A percentile compares a stretch with the other conserved stretches of the same genome.
Evolutionary conservation across 2,888 invertebrate genomes (phyloP).

Genomic region (Hirtodrosophila cameraria): DNA sequence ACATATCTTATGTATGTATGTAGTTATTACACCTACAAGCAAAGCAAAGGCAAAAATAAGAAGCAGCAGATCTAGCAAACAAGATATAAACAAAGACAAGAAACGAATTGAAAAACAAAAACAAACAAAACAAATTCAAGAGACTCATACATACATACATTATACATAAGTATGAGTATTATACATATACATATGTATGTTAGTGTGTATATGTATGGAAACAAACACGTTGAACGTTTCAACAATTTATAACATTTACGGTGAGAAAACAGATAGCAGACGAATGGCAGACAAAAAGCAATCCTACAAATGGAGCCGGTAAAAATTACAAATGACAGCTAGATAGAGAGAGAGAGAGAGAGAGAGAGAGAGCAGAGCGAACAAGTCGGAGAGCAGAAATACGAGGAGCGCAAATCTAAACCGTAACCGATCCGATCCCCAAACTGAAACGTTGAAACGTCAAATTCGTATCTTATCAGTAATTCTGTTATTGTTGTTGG

Average conservation of each 20-base stretch:
- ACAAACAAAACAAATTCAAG: conserved; percentile 61
- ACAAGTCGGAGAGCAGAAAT: conserved; percentile 16
- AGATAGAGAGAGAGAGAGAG: conserved; percentile 17
- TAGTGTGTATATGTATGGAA: conserved; percentile 14
- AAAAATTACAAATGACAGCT: conserved; percentile 26
- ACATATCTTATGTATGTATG: conserved; percentile 22
- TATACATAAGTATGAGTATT: conserved; percentile 3
- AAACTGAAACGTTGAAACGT: conserved; percentile 34
- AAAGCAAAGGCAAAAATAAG: conserved; percentile 16
- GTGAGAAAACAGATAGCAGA: conserved; percentile 52
- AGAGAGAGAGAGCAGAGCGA: conserved; percentile 6
- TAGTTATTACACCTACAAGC: conserved; percentile 58
- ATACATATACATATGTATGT: not conserved
- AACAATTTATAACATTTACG: conserved; percentile 54
- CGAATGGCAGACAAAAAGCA: conserved; percentile 45
- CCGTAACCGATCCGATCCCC: conserved; percentile 25
- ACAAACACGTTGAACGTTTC: conserved; percentile 51
- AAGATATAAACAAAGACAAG: conserved; percentile 59
- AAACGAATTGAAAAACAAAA: conserved; percentile 58
- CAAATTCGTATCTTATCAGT: conserved; percentile 65
- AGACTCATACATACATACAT: conserved; percentile 18
- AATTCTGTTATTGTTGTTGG: conserved; percentile 50
- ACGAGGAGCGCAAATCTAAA: conserved; percentile 30
- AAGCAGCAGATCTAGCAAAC: conserved; percentile 41
- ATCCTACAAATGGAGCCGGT: conserved; percentile 53